Conservation (phyloP, 2,113 vertebrate genomes). For the Callipepla squamata region DNA sequence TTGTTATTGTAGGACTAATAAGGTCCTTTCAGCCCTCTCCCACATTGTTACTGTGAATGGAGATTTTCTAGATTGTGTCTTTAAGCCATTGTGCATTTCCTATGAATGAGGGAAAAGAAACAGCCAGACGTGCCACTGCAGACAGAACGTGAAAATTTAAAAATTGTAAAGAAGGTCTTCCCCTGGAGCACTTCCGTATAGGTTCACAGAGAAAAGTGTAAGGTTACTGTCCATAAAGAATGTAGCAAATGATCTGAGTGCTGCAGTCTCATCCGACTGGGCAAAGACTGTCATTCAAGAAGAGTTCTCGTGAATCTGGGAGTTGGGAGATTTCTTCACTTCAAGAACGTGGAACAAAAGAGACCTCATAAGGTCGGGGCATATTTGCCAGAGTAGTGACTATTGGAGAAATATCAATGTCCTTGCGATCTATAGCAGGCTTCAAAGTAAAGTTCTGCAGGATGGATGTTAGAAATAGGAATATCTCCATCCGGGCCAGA, state of each 20-base stretch:
- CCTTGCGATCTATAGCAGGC: background rate
- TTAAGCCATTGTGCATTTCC: background rate
- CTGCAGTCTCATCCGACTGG: background rate
- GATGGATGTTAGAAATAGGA: constrained; percentile 64
- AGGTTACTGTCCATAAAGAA: background rate
- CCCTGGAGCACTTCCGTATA: background rate
- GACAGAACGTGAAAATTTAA: background rate
- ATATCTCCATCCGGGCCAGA: constrained; percentile 72
- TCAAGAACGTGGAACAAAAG: constrained; percentile 46
- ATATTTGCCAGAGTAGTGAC: fast-evolving
- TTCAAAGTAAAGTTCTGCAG: constrained; percentile 74
- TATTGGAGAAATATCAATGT: constrained; percentile 35
- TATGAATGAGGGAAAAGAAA: background rate
- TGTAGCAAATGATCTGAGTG: background rate
- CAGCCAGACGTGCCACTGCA: background rate
- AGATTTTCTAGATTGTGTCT: background rate
- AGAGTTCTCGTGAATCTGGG: background rate
- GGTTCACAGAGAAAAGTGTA: background rate
- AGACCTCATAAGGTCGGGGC: background rate
- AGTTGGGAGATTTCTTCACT: background rate
- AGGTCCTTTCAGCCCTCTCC: background rate
- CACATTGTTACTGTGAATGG: background rate
- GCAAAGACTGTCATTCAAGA: background rate
- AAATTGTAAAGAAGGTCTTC: background rate
- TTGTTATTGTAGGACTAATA: background rate